Evolutionary conservation across 2,797 vertebrate genomes (phyloP).

Genomic region (Sylvilagus floridanus): DNA sequence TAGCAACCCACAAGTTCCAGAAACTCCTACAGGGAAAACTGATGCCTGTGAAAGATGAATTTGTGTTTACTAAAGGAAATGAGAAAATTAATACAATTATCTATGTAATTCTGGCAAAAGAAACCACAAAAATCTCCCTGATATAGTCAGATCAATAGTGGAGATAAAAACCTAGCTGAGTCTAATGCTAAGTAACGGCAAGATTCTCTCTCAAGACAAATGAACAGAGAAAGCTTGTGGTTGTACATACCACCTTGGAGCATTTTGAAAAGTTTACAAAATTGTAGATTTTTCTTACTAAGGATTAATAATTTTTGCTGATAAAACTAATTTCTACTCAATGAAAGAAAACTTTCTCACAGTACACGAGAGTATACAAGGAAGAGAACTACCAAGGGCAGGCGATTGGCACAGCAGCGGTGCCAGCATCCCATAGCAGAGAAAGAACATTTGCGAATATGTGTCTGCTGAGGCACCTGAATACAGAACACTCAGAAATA

Average conservation of each 20-base stretch:
- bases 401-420: no score
- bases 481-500: background rate
- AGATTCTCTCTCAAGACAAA: background rate
- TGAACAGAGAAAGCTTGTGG: background rate
- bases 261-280: slow-evolving; percentile 11
- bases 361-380: background rate
- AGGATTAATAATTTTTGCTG: background rate
- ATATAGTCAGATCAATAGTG: background rate
- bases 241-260: background rate
- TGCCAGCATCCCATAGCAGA: background rate
- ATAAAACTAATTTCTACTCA: slow-evolving; percentile 32
- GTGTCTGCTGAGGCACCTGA: background rate
- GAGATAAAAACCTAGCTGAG: background rate
- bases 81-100: slow-evolving; percentile 38
- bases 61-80: slow-evolving; percentile 47
- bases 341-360: slow-evolving; percentile 1
- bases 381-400: background rate
- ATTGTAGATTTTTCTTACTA: slow-evolving; percentile 24
- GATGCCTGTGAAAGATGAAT: slow-evolving; percentile 18
- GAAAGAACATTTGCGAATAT: slow-evolving; percentile 9
- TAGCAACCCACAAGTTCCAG: slow-evolving; percentile 21
- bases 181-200: background rate
- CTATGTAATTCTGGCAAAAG: slow-evolving; percentile 31
- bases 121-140: background rate
- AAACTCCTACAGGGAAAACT: slow-evolving; percentile 30